phyloP scores from a whole-genome alignment of 2,797 vertebrate genomes.

The Xyrichtys novacula region DNA sequence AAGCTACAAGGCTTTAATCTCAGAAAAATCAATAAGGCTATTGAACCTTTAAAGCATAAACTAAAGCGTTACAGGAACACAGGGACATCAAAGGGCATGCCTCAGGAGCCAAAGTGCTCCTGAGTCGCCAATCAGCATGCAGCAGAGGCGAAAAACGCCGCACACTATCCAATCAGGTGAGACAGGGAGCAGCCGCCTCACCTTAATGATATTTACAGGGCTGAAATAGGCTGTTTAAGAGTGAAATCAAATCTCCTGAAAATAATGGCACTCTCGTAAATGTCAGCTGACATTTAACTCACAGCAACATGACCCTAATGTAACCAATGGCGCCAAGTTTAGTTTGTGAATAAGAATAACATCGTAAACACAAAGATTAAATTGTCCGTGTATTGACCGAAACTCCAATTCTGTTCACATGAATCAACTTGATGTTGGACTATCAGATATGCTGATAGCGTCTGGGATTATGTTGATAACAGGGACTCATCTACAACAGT shows the following conservation, averaged over 20 bases:
- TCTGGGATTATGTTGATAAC: slow-evolving; percentile 37
- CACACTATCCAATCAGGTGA: slow-evolving; percentile 55
- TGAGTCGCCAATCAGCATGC: slow-evolving; percentile 50
- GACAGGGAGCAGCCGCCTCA: slow-evolving; percentile 40
- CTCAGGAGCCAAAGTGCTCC: slow-evolving; percentile 26
- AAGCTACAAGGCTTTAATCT: slow-evolving; percentile 78
- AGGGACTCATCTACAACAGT: slow-evolving; percentile 12
- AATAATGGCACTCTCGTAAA: slow-evolving; percentile 60
- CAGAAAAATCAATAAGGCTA: slow-evolving; percentile 77
- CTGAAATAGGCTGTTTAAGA: slow-evolving; percentile 69
- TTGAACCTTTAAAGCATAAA: slow-evolving; percentile 74
- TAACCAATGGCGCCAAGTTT: slow-evolving; percentile 26
- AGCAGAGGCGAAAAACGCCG: slow-evolving; percentile 4
- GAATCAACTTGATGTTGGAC: background rate
- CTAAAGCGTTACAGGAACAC: slow-evolving; percentile 73
- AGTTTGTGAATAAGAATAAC: slow-evolving; percentile 8
- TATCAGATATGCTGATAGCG: slow-evolving; percentile 31
- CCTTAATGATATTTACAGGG: slow-evolving; percentile 70
- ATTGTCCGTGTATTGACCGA: background rate
- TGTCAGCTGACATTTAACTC: slow-evolving; percentile 38
- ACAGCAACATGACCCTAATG: slow-evolving; percentile 11
- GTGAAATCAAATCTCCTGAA: slow-evolving; percentile 71
- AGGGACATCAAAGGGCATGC: slow-evolving; percentile 56
- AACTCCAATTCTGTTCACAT: slow-evolving; percentile 12
- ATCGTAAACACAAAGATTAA: slow-evolving; percentile 10